A percentile compares a stretch with the other conserved stretches of the same genome.
phyloP scores from a whole-genome alignment of 2,888 invertebrate genomes.

The Drosophila kambysellisi region DNA sequence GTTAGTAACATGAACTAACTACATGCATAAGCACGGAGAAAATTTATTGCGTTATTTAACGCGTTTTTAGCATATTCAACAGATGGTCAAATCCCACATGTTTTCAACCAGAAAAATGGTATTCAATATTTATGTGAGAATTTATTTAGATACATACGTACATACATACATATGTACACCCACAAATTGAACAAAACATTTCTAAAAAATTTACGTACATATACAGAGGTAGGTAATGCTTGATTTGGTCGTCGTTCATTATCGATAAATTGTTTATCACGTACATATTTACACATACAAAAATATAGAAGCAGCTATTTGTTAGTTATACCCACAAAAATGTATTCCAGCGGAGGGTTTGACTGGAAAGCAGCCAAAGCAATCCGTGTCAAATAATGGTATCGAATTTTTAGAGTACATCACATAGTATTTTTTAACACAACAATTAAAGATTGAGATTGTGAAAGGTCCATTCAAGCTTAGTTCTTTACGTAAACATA shows the following conservation, averaged over 20 bases:
- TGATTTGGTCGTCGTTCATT: not conserved
- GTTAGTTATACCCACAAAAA: not conserved
- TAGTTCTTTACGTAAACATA: not conserved
- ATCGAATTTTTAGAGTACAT: not conserved
- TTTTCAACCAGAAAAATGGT: not conserved
- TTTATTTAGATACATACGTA: not conserved
- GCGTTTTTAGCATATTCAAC: not conserved
- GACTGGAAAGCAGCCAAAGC: slow-evolving; percentile 7
- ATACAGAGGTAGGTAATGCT: not conserved
- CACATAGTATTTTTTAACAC: not conserved
- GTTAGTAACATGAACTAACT: not conserved
- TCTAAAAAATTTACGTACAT: not conserved
- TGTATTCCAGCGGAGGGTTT: slow-evolving; percentile 9
- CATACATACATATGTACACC: not conserved
- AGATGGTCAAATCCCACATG: slow-evolving; percentile 5
- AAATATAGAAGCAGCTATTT: not conserved
- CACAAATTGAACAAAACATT: not conserved
- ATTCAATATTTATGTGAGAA: not conserved
- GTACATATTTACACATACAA: not conserved
- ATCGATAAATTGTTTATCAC: not conserved
- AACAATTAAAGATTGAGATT: not conserved
- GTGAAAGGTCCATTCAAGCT: not conserved
- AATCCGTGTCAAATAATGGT: slow-evolving; percentile 5
- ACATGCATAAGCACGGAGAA: not conserved
- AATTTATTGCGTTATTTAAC: not conserved